These are phyloP conservation scores for Lampris megalopsis DNA, from an alignment of 2,113 vertebrate genomes.

Conservation along the genomic window DNA sequence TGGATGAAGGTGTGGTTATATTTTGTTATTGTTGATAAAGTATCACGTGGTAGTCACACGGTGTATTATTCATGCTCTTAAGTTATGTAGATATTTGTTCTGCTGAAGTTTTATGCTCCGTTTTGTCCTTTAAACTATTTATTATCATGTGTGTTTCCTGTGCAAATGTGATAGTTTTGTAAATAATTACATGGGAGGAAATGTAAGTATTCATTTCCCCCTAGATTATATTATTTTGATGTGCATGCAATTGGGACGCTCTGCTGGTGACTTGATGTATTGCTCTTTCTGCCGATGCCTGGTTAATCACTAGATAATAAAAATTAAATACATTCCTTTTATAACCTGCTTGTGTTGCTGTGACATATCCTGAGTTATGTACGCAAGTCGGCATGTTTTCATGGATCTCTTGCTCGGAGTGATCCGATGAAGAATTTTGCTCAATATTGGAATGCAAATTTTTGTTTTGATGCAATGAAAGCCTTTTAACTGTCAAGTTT, in stretches of 20 bases:
- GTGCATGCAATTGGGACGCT: conserved; percentile 65
- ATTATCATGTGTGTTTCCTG: conserved; percentile 89
- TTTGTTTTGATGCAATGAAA: too few species aligned
- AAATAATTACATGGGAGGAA: conserved; percentile 64
- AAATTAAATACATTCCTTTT: conserved; percentile 74
- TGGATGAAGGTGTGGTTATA: conserved; percentile 47
- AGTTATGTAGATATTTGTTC: conserved; percentile 83
- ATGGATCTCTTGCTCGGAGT: too few species aligned
- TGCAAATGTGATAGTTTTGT: conserved; percentile 88
- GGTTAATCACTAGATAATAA: conserved; percentile 69
- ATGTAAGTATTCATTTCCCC: conserved; percentile 43
- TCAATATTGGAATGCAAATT: too few species aligned
- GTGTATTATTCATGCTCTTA: conserved; percentile 78
- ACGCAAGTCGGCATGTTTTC: too few species aligned
- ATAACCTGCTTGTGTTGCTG: conserved; percentile 5
- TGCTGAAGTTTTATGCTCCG: conserved; percentile 9
- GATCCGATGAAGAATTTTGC: too few species aligned
- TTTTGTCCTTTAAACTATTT: conserved; percentile 86
- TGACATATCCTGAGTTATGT: too few species aligned
- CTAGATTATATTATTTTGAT: conserved; percentile 40
- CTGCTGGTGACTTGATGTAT: conserved; percentile 67
- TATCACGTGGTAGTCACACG: conserved; percentile 10
- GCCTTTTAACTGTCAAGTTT: too few species aligned
- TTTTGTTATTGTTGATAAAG: conserved; percentile 43
- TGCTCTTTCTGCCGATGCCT: conserved; percentile 53